These are phyloP conservation scores for Pogonophryne albipinna DNA, from an alignment of 2,797 vertebrate genomes.

Conservation along the genomic window DNA sequence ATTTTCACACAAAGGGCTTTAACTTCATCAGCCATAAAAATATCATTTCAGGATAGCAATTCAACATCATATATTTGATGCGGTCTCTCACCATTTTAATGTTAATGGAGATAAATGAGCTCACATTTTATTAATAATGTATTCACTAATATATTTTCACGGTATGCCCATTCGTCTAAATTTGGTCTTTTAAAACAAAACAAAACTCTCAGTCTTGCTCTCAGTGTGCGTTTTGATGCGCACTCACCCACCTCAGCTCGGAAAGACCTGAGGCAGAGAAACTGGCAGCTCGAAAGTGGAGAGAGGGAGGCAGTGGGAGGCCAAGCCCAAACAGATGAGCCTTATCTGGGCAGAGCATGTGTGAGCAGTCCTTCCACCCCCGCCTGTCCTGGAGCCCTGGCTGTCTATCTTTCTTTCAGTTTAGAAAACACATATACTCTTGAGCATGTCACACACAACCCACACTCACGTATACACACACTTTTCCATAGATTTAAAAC, in stretches of 20 bases:
- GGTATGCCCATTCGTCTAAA: slow-evolving; percentile 13
- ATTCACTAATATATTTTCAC: slow-evolving; percentile 29
- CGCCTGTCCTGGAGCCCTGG: slow-evolving; percentile 75
- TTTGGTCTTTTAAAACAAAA: slow-evolving; percentile 34
- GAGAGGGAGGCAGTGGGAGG: slow-evolving; percentile 79
- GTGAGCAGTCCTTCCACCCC: slow-evolving; percentile 78
- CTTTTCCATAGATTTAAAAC: slow-evolving; percentile 51
- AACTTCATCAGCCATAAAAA: slow-evolving; percentile 18
- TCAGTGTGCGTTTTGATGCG: slow-evolving; percentile 57
- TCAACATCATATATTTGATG: slow-evolving; percentile 4
- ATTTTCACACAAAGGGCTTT: slow-evolving; percentile 15
- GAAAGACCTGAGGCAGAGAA: slow-evolving; percentile 78
- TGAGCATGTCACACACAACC: slow-evolving; percentile 65
- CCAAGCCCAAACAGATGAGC: slow-evolving; percentile 83
- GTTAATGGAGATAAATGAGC: slow-evolving; percentile 27
- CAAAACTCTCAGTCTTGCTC: slow-evolving; percentile 48
- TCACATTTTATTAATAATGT: slow-evolving; percentile 24
- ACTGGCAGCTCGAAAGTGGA: slow-evolving; percentile 73
- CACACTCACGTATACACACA: slow-evolving; percentile 21
- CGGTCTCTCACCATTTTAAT: slow-evolving; percentile 25
- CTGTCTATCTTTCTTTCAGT: slow-evolving; percentile 77
- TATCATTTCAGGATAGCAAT: slow-evolving; percentile 3
- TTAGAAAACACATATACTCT: slow-evolving; percentile 71
- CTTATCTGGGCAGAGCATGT: slow-evolving; percentile 87
- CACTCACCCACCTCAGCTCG: slow-evolving; percentile 73